These are phyloP conservation scores for Chionodraco myersi DNA, from an alignment of 2,113 vertebrate genomes.

Conservation along the genomic window DNA sequence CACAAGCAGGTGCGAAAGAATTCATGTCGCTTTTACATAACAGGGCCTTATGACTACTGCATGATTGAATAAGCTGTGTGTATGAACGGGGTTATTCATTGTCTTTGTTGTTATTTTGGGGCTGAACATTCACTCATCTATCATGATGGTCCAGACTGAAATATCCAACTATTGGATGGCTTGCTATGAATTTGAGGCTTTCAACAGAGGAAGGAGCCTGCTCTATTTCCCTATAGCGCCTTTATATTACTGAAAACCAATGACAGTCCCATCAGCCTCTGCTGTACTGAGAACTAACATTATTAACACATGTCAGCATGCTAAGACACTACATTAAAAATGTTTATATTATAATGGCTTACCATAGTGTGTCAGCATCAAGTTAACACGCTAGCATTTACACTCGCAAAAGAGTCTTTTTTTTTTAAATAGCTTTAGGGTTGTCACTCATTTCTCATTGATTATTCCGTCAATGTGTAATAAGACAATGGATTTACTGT, in stretches of 20 bases:
- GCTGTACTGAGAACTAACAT: too few relatives aligned
- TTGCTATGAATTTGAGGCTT: background rate
- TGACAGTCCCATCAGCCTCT: background rate
- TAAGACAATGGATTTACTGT: too few relatives aligned
- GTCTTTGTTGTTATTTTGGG: background rate
- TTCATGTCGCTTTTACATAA: background rate
- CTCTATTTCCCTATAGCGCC: background rate
- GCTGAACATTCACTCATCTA: too few relatives aligned
- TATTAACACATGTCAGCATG: background rate
- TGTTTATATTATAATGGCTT: background rate
- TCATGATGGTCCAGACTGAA: background rate
- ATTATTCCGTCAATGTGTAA: background rate
- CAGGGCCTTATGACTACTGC: background rate
- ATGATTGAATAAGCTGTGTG: background rate
- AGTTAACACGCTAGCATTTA: background rate
- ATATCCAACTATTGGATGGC: background rate
- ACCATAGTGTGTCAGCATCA: background rate
- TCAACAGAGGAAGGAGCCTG: background rate
- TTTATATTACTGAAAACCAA: too few relatives aligned
- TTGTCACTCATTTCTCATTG: background rate
- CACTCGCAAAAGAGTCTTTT: background rate
- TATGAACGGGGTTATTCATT: background rate
- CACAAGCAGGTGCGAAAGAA: slow-evolving; percentile 5
- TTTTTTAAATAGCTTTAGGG: background rate
- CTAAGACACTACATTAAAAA: background rate